phyloP scores from a whole-genome alignment of 2,888 invertebrate species.

The Pogonocherus hispidulus region DNA sequence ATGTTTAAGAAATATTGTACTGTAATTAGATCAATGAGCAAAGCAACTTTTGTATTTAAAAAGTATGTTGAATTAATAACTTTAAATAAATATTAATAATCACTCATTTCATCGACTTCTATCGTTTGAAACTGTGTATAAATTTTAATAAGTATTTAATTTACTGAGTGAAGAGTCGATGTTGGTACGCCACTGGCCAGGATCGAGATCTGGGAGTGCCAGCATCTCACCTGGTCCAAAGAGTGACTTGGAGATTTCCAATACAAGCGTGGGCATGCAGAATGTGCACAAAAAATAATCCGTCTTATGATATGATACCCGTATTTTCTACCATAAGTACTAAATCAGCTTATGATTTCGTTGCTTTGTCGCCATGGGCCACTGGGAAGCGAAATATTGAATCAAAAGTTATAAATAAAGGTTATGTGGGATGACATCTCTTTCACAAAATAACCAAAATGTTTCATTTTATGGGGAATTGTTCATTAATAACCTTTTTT shows the following conservation, averaged over 20 bases:
- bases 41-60: no score
- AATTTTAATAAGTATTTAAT: no score
- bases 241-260: constrained; percentile 56
- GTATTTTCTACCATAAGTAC: constrained; percentile 41
- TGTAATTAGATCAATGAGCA: no score
- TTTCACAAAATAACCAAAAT: constrained; percentile 10
- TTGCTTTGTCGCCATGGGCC: constrained; percentile 32
- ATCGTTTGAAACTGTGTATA: no score
- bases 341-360: constrained; percentile 48
- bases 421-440: constrained; percentile 5
- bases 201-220: constrained; percentile 50
- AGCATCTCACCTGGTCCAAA: constrained; percentile 55
- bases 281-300: constrained; percentile 59
- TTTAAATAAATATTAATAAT: no score
- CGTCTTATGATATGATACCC: constrained; percentile 53
- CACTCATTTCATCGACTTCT: no score
- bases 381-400: constrained; percentile 19
- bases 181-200: constrained; percentile 40
- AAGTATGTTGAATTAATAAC: no score
- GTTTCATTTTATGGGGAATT: background rate
- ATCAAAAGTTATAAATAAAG: constrained; percentile 25
- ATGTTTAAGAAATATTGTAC: no score
- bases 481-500: constrained; percentile 14
- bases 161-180: no score
- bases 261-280: constrained; percentile 55